phyloP scores from a whole-genome alignment of 2,113 vertebrate genomes.

The Toxotes jaculatrix region DNA sequence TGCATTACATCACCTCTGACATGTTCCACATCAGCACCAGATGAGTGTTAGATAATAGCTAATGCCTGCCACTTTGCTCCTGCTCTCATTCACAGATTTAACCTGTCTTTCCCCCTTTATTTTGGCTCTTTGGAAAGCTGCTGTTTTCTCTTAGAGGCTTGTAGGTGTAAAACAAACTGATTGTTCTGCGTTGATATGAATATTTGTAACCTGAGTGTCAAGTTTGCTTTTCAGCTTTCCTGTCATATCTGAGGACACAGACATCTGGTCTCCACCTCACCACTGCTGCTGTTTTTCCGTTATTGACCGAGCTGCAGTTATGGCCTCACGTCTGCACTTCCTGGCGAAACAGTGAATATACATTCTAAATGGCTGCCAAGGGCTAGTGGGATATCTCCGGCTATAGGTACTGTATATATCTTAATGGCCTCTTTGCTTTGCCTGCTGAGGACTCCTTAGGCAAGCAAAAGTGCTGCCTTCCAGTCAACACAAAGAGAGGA shows the following conservation, averaged over 20 bases:
- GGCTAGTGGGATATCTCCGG: conserved; percentile 42
- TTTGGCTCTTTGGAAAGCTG: not conserved
- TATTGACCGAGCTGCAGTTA: conserved; percentile 17
- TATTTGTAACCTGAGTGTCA: not conserved
- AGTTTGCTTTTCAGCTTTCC: not conserved
- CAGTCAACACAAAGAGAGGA: not conserved
- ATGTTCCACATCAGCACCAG: not conserved
- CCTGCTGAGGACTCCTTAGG: conserved; percentile 5
- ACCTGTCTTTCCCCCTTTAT: not conserved
- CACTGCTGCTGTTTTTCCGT: not conserved
- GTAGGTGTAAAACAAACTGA: not conserved
- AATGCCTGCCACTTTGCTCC: not conserved
- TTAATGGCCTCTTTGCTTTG: conserved; percentile 49
- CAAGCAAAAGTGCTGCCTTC: not conserved
- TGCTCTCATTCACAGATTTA: not conserved
- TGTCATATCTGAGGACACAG: not conserved
- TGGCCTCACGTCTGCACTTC: conserved; percentile 14
- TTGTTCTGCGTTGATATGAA: not conserved
- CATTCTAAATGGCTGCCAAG: conserved; percentile 7
- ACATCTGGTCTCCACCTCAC: not conserved
- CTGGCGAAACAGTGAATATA: conserved; percentile 19
- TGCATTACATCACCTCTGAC: not conserved
- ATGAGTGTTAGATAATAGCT: not conserved
- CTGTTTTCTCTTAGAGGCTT: not conserved
- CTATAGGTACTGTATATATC: not conserved